These are phyloP conservation scores for Vireo griseus DNA, from an alignment of 2,797 vertebrate genomes.

Conservation along the genomic window DNA sequence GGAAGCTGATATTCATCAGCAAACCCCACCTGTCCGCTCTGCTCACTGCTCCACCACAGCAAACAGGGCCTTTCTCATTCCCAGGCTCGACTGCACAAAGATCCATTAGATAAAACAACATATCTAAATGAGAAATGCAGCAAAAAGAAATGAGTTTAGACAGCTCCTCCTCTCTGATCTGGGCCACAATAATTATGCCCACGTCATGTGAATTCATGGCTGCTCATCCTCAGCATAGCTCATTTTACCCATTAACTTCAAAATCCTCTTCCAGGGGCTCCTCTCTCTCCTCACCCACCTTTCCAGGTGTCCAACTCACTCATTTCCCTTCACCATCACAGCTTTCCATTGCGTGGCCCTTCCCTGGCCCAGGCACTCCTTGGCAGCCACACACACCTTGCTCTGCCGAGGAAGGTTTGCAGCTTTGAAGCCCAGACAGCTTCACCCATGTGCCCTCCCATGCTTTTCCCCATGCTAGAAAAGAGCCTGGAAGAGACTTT, in stretches of 20 bases:
- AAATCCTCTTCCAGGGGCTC: not conserved
- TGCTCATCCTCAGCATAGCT: not conserved
- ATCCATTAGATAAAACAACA: constrained; percentile 37
- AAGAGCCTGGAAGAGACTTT: not conserved
- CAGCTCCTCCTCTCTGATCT: constrained; percentile 37
- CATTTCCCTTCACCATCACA: not conserved
- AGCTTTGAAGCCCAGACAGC: not conserved
- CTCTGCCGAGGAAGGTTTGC: not conserved
- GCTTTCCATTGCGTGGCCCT: not conserved
- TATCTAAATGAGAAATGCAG: constrained; percentile 45
- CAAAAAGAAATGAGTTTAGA: constrained; percentile 31
- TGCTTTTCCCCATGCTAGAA: not conserved
- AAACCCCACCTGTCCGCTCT: not conserved
- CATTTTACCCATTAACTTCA: not conserved
- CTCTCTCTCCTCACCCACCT: not conserved
- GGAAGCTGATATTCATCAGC: constrained; percentile 17
- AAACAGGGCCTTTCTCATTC: not conserved
- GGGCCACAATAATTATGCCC: not conserved
- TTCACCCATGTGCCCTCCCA: not conserved
- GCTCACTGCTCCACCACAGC: not conserved
- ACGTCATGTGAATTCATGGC: not conserved
- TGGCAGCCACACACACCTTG: not conserved
- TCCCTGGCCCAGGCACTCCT: not conserved
- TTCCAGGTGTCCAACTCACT: not conserved
- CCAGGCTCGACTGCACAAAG: not conserved